Base-by-base conservation (phyloP, 2,113 vertebrate species). In the Cyprinodon brontotheroides region DNA sequence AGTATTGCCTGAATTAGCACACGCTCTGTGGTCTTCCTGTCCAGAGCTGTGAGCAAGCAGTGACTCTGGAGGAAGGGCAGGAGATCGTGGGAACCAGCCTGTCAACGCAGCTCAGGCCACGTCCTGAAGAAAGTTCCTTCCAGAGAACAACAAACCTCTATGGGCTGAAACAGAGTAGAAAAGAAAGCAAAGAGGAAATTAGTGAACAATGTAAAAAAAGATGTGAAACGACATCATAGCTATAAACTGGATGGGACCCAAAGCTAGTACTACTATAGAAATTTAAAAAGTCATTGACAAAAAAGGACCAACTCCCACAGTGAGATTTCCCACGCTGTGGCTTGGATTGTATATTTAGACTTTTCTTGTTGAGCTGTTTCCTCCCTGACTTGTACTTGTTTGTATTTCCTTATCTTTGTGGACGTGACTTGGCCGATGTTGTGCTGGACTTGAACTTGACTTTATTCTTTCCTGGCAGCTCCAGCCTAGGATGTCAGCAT, bases 121-220 rank as follows among this genome's bases (percentile, higher is more conserved):
- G 80, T 87, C 75, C 79, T 29, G 65, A 74, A 78, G 84, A 88
- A 80, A 78, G 63, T 84, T 87, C 84, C 82, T 84, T 84, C 86
- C 86, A 83, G 67, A 72, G 62, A 78, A 92, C 88, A 89, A 83
- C 84, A 73, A 75, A 84, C 80, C 72, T 84, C 77, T 61, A 40
- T 48, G 11, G 59, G 79, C 79, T 69, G 80, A 72, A 50, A 65
- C 71, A 40, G 72, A 71, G 68, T 72, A 82, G 83, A 62, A 84
- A 80, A 79, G 78, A 78, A 78, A 76, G 74, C 40, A 57, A 70
- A 78, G 82, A 91, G 94, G 94, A 94, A 94, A 66, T 89, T 38
- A 61, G 64, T 82, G 85, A 94, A 94, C 93, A 94, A 94, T 94
- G 93, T 75, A 83, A 83, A 75, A 81, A 81, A 87, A 85, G 83